Evolutionary conservation across 2,113 vertebrate species (phyloP).

Genomic region (Ellobius talpinus): DNA sequence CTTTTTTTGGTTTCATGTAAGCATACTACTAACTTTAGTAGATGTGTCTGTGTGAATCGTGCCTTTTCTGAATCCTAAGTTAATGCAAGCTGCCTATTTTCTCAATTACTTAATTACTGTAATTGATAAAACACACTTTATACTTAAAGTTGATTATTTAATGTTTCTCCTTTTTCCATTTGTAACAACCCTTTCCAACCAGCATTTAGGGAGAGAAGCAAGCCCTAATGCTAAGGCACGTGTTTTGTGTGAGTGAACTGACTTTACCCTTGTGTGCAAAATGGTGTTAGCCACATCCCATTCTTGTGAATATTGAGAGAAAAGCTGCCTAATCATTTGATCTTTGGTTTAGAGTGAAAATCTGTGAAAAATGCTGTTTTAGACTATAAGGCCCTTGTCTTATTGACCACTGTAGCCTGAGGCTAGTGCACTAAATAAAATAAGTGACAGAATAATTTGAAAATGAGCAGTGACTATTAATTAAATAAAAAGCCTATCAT

Average conservation of each 20-base stretch:
- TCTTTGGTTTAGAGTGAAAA: slow-evolving; percentile 34
- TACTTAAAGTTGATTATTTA: slow-evolving; percentile 19
- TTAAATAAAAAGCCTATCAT: slow-evolving; percentile 24
- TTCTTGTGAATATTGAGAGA: slow-evolving; percentile 30
- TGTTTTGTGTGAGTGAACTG: slow-evolving; percentile 25
- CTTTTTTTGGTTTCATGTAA: slow-evolving; percentile 16
- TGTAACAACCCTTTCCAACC: slow-evolving; percentile 16
- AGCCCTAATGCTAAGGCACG: slow-evolving; percentile 31
- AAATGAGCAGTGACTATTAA: slow-evolving; percentile 14
- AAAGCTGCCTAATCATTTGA: slow-evolving; percentile 50
- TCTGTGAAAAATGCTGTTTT: slow-evolving; percentile 35
- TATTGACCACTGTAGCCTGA: background rate
- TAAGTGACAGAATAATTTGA: slow-evolving; percentile 37
- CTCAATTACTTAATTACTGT: slow-evolving; percentile 46
- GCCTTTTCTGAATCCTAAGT: slow-evolving; percentile 57
- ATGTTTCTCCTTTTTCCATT: slow-evolving; percentile 1
- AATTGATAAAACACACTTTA: slow-evolving; percentile 46
- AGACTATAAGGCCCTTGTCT: background rate
- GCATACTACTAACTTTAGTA: slow-evolving; percentile 27
- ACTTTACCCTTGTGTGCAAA: background rate
- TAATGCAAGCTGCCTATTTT: slow-evolving; percentile 39
- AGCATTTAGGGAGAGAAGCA: slow-evolving; percentile 55
- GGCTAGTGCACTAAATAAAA: background rate
- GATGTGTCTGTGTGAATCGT: slow-evolving; percentile 47
- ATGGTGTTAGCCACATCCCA: background rate